Percentiles rank a stretch among this genome's conserved stretches.
phyloP scores from a whole-genome alignment of 1,140 invertebrate species.

The Panagrolaimus sp. region DNA sequence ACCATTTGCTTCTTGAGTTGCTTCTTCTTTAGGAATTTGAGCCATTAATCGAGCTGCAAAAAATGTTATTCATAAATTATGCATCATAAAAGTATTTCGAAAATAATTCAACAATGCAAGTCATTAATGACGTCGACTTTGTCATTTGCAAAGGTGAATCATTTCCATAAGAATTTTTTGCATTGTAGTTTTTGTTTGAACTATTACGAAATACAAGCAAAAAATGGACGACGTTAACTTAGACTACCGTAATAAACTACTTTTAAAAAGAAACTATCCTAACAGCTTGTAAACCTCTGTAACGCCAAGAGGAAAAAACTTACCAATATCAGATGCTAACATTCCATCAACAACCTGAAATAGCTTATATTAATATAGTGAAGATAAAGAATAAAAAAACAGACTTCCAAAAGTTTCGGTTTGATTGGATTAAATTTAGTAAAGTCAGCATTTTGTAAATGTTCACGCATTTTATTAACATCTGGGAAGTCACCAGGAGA shows the following conservation, averaged over 20 bases:
- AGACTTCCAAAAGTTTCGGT: constrained; percentile 80
- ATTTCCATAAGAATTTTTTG: too few relatives aligned
- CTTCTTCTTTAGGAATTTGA: constrained; percentile 59
- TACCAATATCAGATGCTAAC: constrained; percentile 88
- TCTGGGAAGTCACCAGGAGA: constrained; percentile 95
- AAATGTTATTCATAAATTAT: too few relatives aligned
- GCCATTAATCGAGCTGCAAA: constrained; percentile 56
- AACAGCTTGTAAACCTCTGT: too few relatives aligned
- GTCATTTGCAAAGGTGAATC: too few relatives aligned
- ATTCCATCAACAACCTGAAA: constrained; percentile 93
- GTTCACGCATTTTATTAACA: constrained; percentile 86
- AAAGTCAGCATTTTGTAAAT: constrained; percentile 84
- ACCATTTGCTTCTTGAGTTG: constrained; percentile 25
- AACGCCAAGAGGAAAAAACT: too few relatives aligned
- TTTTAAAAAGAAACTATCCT: constrained; percentile 1
- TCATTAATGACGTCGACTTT: too few relatives aligned
- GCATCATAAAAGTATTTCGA: too few relatives aligned
- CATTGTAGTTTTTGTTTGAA: not conserved
- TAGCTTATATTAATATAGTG: too few relatives aligned
- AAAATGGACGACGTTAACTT: not conserved
- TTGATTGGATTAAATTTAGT: constrained; percentile 88
- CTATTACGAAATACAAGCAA: constrained; percentile 6
- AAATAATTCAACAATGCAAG: too few relatives aligned
- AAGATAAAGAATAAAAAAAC: too few relatives aligned
- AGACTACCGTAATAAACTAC: not conserved